These are phyloP conservation scores for Gymnobelideus leadbeateri DNA, from an alignment of 2,113 vertebrate genomes.

Conservation along the genomic window DNA sequence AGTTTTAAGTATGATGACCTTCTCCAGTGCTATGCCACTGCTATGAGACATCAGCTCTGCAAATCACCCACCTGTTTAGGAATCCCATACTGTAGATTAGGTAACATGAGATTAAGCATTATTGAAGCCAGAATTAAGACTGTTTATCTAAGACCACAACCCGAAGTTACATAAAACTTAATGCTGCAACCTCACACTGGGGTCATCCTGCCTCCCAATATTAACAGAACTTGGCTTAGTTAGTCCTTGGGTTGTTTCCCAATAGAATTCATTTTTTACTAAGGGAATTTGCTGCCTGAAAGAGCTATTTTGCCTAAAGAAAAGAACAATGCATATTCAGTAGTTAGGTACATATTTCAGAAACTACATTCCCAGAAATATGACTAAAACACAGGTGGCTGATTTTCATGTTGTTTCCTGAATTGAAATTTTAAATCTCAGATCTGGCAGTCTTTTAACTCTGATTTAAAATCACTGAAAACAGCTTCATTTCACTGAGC, in stretches of 20 bases:
- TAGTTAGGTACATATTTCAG: background rate
- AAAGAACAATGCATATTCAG: slow-evolving; percentile 50
- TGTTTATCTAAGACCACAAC: slow-evolving; percentile 81
- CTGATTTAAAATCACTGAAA: slow-evolving; percentile 52
- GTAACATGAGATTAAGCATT: slow-evolving; percentile 82
- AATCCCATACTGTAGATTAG: slow-evolving; percentile 78
- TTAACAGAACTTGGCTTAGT: slow-evolving; percentile 71
- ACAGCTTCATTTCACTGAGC: background rate
- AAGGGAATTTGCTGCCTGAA: slow-evolving; percentile 38
- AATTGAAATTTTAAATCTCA: slow-evolving; percentile 62
- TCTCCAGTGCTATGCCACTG: background rate
- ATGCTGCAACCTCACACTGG: slow-evolving; percentile 62
- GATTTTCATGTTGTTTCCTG: slow-evolving; percentile 50
- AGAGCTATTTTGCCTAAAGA: slow-evolving; percentile 66
- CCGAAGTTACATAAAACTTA: slow-evolving; percentile 81
- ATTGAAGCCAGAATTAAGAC: slow-evolving; percentile 79
- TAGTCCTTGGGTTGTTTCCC: slow-evolving; percentile 60
- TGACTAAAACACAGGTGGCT: background rate
- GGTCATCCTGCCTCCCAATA: slow-evolving; percentile 71
- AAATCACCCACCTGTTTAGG: slow-evolving; percentile 57
- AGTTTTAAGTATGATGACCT: slow-evolving; percentile 41
- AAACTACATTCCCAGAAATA: slow-evolving; percentile 60
- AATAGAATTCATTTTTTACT: slow-evolving; percentile 60
- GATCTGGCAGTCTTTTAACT: slow-evolving; percentile 21
- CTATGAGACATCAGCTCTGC: slow-evolving; percentile 51